Evolutionary conservation across 1,140 invertebrate species (phyloP).

Genomic region (Bombus haemorrhoidalis): DNA sequence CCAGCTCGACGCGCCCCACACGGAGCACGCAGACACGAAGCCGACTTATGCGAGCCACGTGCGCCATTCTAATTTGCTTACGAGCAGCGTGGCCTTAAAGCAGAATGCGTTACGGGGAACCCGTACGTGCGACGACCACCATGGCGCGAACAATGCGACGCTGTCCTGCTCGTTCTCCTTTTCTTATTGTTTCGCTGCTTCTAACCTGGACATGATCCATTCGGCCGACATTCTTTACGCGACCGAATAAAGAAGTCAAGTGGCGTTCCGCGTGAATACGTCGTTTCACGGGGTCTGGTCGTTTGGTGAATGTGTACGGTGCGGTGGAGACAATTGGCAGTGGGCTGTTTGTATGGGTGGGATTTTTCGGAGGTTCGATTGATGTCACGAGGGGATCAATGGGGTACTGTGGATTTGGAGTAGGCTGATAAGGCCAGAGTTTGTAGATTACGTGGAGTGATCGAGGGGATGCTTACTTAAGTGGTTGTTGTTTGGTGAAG

Average conservation of each 20-base stretch:
- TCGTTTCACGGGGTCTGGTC: not conserved
- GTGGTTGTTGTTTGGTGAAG: not conserved
- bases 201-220: slow-evolving; percentile 36
- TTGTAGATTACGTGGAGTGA: not conserved
- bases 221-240: slow-evolving; percentile 12
- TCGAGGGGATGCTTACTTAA: not conserved
- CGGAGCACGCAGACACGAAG: slow-evolving; percentile 60
- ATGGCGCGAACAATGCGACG: slow-evolving; percentile 65
- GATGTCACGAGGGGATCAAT: not conserved
- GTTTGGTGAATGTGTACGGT: too few species aligned
- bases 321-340: not conserved
- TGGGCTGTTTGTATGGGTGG: not conserved
- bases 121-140: slow-evolving; percentile 61
- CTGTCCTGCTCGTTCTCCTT: slow-evolving; percentile 50
- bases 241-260: slow-evolving; percentile 43
- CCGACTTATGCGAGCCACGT: slow-evolving; percentile 77
- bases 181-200: slow-evolving; percentile 51
- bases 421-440: not conserved
- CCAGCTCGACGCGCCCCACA: slow-evolving; percentile 59
- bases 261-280: slow-evolving; percentile 16
- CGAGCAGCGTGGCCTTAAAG: slow-evolving; percentile 71
- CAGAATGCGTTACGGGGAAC: slow-evolving; percentile 68
- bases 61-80: slow-evolving; percentile 78
- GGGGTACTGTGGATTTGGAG: not conserved
- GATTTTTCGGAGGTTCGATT: not conserved